Evolutionary conservation across 2,888 invertebrate genomes (phyloP).

Genomic region (Cheilosia soror): DNA sequence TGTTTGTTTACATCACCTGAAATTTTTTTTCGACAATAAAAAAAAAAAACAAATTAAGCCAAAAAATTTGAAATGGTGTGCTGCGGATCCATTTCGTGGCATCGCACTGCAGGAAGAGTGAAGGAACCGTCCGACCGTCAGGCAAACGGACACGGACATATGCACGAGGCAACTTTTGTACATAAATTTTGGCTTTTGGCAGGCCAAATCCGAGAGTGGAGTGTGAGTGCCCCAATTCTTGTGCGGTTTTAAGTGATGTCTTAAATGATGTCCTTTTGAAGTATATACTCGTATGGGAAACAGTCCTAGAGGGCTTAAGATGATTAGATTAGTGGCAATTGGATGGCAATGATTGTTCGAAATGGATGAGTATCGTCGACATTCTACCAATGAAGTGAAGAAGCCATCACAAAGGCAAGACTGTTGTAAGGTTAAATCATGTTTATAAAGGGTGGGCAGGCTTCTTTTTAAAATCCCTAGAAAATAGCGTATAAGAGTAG

Average conservation of each 20-base stretch:
- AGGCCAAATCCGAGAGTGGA: constrained; percentile 26
- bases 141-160: constrained; percentile 30
- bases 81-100: constrained; percentile 33
- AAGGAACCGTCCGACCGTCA: background rate
- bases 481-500: no score
- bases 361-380: no score
- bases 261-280: constrained; percentile 38
- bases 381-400: no score
- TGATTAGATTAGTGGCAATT: no score
- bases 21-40: constrained; percentile 8
- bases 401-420: no score
- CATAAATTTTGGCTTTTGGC: constrained; percentile 5
- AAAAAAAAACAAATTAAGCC: background rate
- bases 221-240: constrained; percentile 59
- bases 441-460: no score
- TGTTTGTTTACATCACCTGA: constrained; percentile 73
- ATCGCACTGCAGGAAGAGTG: constrained; percentile 30
- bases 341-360: no score
- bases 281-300: background rate
- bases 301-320: no score
- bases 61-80: background rate
- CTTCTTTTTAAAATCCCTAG: no score
- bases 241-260: constrained; percentile 39
- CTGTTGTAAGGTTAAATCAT: no score
- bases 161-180: constrained; percentile 34